phyloP scores from a whole-genome alignment of 2,888 invertebrate species.

The Petrolisthes cinctipes region DNA sequence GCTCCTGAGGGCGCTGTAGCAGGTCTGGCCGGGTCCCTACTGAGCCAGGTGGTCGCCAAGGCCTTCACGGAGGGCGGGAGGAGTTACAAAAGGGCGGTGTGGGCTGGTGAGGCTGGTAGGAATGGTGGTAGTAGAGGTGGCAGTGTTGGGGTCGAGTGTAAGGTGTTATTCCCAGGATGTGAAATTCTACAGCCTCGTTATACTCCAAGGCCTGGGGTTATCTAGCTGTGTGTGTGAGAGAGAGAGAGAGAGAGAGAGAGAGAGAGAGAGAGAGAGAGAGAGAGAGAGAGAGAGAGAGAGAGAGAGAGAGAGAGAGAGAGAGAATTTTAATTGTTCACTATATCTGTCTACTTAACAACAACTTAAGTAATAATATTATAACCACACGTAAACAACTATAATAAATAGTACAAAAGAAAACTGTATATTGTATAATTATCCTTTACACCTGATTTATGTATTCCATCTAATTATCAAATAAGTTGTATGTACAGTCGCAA shows the following conservation, averaged over 20 bases:
- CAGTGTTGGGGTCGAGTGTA: not conserved
- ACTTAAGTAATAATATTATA: too few relatives aligned
- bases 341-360: not conserved
- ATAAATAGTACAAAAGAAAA: too few relatives aligned
- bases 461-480: too few relatives aligned
- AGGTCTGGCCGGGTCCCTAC: slow-evolving; percentile 22
- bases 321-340: not conserved
- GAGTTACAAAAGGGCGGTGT: slow-evolving; percentile 23
- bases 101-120: slow-evolving; percentile 35
- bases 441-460: too few relatives aligned
- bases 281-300: not conserved
- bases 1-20: slow-evolving; percentile 5
- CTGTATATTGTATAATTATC: too few relatives aligned
- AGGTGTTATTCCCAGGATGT: not conserved
- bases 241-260: not conserved
- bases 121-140: not conserved
- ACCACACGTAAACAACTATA: too few relatives aligned
- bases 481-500: too few relatives aligned
- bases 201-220: too few relatives aligned
- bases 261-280: not conserved
- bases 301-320: not conserved
- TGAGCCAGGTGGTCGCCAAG: slow-evolving; percentile 42
- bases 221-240: not conserved
- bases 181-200: not conserved
- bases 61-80: slow-evolving; percentile 32